Evolutionary conservation across 2,113 vertebrate species (phyloP).

Genomic region (Cryptotis parvus): DNA sequence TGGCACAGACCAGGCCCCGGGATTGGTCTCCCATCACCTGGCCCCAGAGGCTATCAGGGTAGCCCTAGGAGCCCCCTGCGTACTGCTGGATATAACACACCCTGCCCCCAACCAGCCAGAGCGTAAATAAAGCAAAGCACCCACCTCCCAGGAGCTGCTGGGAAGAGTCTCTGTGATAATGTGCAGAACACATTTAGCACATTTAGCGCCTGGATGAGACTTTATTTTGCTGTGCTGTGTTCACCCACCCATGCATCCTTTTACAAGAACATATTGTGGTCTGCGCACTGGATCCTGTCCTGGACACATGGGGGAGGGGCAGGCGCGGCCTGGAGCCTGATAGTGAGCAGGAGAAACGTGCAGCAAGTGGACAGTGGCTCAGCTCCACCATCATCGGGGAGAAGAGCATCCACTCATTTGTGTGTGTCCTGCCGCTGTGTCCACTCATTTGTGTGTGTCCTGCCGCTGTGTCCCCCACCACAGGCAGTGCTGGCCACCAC

Average conservation of each 20-base stretch:
- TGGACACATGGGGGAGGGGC: background rate
- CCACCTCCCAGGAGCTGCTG: background rate
- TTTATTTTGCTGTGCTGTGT: background rate
- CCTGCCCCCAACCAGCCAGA: too few relatives aligned
- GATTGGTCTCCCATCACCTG: too few relatives aligned
- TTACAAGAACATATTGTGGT: background rate
- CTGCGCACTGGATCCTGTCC: background rate
- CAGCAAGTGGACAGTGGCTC: background rate
- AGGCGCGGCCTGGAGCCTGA: background rate
- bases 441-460: background rate
- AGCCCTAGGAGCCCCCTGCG: too few relatives aligned
- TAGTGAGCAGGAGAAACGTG: background rate
- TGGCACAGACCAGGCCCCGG: too few relatives aligned
- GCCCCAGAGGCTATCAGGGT: too few relatives aligned
- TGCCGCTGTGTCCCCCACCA: background rate
- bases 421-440: background rate
- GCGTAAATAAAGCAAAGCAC: background rate
- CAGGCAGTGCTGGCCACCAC: too few relatives aligned
- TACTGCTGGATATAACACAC: too few relatives aligned
- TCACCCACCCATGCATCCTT: background rate
- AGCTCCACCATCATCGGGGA: background rate
- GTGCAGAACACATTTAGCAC: background rate
- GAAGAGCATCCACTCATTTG: background rate
- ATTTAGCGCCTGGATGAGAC: background rate
- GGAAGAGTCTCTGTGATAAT: background rate